A percentile compares a stretch with the other conserved stretches of the same genome.
Evolutionary conservation across 2,888 invertebrate genomes (phyloP).

Genomic region (Eupeodes luniger): DNA sequence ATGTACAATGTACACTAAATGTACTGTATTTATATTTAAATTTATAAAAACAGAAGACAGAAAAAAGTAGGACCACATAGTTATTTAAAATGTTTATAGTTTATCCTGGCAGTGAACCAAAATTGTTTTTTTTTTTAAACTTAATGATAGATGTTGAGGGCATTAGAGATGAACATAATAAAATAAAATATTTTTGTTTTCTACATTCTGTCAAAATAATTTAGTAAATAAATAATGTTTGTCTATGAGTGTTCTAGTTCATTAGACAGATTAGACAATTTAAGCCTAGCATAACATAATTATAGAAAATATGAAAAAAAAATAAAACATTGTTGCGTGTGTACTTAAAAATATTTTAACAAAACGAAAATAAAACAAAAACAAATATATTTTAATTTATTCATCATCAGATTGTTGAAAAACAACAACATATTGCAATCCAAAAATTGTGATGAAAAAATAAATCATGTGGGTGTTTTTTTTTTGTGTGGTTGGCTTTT

Average conservation of each 20-base stretch:
- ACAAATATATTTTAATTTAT: conserved; percentile 8
- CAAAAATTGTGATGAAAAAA: neutral
- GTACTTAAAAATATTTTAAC: neutral
- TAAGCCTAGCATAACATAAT: neutral
- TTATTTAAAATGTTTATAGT: conserved; percentile 2
- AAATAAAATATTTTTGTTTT: conserved; percentile 34
- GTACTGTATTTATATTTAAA: neutral
- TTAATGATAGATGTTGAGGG: conserved; percentile 51
- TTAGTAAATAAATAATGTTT: conserved; percentile 22
- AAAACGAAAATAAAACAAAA: conserved; percentile 1
- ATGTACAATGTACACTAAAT: too few species aligned
- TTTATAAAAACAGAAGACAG: neutral
- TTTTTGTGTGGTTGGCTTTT: neutral
- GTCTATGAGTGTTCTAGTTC: conserved; percentile 24
- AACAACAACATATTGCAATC: conserved; percentile 2
- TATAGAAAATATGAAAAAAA: neutral
- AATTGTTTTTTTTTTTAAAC: neutral
- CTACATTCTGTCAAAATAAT: conserved; percentile 36
- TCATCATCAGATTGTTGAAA: neutral
- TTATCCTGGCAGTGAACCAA: conserved; percentile 24
- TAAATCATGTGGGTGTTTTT: neutral
- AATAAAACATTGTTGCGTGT: neutral
- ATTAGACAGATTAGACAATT: conserved; percentile 33
- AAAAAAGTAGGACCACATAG: neutral
- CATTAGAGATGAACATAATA: conserved; percentile 28